These are phyloP conservation scores for Dolichopus griseipennis DNA, from an alignment of 2,888 invertebrate species.

Conservation along the genomic window DNA sequence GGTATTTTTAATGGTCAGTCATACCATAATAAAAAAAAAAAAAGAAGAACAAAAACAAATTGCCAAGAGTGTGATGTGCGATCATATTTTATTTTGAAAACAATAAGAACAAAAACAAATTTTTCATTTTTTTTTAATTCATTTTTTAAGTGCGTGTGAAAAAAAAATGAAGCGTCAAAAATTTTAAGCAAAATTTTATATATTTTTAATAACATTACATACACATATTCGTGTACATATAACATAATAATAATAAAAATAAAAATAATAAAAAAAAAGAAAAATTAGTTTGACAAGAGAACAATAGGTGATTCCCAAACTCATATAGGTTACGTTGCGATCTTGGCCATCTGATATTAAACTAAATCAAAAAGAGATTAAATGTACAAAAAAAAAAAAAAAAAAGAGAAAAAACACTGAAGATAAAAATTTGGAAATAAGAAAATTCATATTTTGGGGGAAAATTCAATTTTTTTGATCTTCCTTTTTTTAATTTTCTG, in stretches of 20 bases:
- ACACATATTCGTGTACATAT: not conserved
- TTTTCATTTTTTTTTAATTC: no score
- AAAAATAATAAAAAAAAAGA: not conserved
- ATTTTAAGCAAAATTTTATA: not conserved
- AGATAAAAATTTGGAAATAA: no score
- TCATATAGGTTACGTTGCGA: conserved; percentile 3
- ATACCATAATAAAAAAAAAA: not conserved
- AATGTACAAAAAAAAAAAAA: not conserved
- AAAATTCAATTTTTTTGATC: not conserved
- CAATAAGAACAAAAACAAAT: not conserved
- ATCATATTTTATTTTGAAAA: not conserved
- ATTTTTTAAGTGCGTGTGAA: not conserved
- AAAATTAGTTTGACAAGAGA: conserved; percentile 5
- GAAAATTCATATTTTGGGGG: not conserved
- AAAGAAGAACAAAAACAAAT: no score
- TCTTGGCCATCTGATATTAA: conserved; percentile 1
- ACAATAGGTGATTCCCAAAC: conserved; percentile 7
- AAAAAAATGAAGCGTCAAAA: conserved; percentile 3
- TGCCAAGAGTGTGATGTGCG: not conserved
- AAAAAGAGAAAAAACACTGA: no score
- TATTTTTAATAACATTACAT: conserved; percentile 2
- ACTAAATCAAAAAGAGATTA: conserved; percentile 3
- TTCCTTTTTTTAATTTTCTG: no score
- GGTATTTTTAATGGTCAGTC: not conserved
- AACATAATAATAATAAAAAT: not conserved